Evolutionary conservation across 2,888 invertebrate genomes (phyloP).

Genomic region (Synanthedon vespiformis): DNA sequence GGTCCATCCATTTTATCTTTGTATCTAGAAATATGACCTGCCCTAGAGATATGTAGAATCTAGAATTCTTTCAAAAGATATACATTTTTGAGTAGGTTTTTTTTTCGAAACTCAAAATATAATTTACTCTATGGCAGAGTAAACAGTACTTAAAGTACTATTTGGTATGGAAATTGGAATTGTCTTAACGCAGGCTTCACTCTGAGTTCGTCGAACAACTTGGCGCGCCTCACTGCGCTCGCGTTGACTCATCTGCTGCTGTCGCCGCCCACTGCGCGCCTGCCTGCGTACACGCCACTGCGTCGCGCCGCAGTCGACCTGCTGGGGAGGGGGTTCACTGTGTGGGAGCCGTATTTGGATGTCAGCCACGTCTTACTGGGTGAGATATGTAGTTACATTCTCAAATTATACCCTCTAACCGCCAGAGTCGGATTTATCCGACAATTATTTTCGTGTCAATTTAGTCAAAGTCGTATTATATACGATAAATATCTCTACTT

Average conservation of each 20-base stretch:
- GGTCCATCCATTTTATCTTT: too few relatives aligned
- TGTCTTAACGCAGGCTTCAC: slow-evolving; percentile 57
- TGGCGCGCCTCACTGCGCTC: slow-evolving; percentile 93
- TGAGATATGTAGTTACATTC: slow-evolving; percentile 12
- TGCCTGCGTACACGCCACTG: slow-evolving; percentile 93
- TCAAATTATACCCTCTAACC: background rate
- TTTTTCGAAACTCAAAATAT: too few relatives aligned
- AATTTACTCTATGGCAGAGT: too few relatives aligned
- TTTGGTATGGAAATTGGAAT: too few relatives aligned
- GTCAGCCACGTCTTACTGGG: slow-evolving; percentile 55
- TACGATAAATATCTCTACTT: too few relatives aligned
- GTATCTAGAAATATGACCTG: too few relatives aligned
- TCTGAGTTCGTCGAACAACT: slow-evolving; percentile 77
- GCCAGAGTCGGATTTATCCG: background rate
- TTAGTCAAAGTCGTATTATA: too few relatives aligned
- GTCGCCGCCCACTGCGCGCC: slow-evolving; percentile 83
- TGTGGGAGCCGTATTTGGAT: slow-evolving; percentile 94
- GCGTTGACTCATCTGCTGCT: slow-evolving; percentile 93
- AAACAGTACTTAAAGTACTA: too few relatives aligned
- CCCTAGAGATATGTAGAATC: too few relatives aligned
- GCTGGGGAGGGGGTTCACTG: slow-evolving; percentile 96
- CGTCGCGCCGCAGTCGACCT: slow-evolving; percentile 97
- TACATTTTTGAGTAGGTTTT: too few relatives aligned
- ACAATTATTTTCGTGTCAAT: too few relatives aligned
- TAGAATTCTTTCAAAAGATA: too few relatives aligned